These are phyloP conservation scores for Cotesia congregata DNA, from an alignment of 2,888 invertebrate species.

Conservation along the genomic window DNA sequence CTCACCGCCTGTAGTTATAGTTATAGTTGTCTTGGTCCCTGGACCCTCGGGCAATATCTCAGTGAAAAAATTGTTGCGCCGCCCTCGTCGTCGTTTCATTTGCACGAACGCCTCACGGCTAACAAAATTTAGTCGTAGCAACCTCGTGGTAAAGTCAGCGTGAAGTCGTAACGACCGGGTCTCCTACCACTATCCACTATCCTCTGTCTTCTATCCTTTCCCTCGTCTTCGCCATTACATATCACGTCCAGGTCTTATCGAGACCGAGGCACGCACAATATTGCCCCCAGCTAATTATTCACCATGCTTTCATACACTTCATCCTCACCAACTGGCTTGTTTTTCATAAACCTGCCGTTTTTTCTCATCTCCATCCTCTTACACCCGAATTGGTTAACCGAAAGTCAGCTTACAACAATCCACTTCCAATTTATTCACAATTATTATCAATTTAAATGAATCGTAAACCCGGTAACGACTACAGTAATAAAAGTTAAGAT, in stretches of 20 bases:
- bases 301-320: background rate
- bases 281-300: conserved; percentile 8
- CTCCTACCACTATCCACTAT: conserved; percentile 38
- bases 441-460: conserved; percentile 38
- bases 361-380: no score
- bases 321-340: no score
- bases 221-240: background rate
- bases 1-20: background rate
- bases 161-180: conserved; percentile 67
- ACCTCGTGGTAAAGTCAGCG: conserved; percentile 57
- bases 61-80: conserved; percentile 6
- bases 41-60: background rate
- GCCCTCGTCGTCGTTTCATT: conserved; percentile 55
- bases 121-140: conserved; percentile 27
- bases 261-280: conserved; percentile 50
- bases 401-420: background rate
- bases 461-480: conserved; percentile 28
- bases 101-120: conserved; percentile 64
- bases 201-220: conserved; percentile 4
- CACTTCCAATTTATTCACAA: conserved; percentile 7
- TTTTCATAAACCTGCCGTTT: no score
- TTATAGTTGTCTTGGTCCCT: background rate
- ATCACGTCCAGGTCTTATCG: conserved; percentile 27
- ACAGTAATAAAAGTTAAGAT: conserved; percentile 31
- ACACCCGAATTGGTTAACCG: no score